These are phyloP conservation scores for Camponotus floridanus DNA, from an alignment of 1,140 invertebrate genomes.

Conservation along the genomic window DNA sequence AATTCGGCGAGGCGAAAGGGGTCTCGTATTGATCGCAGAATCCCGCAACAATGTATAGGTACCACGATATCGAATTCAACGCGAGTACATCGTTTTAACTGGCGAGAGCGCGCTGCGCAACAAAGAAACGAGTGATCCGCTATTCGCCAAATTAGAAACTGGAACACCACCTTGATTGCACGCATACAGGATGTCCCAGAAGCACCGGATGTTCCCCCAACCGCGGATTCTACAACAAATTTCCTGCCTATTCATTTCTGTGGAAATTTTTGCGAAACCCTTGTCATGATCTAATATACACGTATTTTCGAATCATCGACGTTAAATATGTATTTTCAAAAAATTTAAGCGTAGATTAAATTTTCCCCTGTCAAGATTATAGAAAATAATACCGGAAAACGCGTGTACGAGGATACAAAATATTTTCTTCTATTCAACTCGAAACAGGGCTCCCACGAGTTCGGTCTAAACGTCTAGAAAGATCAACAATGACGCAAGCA, in stretches of 20 bases:
- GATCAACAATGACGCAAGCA: constrained; percentile 55
- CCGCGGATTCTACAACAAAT: neutral
- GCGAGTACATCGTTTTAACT: constrained; percentile 47
- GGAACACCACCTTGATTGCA: constrained; percentile 46
- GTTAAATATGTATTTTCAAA: neutral
- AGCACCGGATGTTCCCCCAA: constrained; percentile 19
- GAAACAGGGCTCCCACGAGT: neutral
- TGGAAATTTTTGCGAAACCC: neutral
- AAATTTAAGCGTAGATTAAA: neutral
- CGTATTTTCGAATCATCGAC: neutral
- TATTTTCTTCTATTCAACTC: neutral
- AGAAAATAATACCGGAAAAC: neutral
- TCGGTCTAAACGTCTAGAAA: neutral
- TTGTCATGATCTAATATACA: neutral
- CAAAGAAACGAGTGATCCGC: constrained; percentile 28
- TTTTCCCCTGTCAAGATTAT: neutral
- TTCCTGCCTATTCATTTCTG: neutral
- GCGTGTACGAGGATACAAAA: neutral
- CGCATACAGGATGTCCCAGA: constrained; percentile 6
- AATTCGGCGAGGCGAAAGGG: constrained; percentile 15
- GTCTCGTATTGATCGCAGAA: constrained; percentile 61
- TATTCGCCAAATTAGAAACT: constrained; percentile 62
- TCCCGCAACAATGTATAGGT: constrained; percentile 29
- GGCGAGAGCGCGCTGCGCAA: neutral
- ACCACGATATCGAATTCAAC: constrained; percentile 50